Base-by-base conservation (phyloP, 1,140 invertebrate species). In the Araneus ventricosus region DNA sequence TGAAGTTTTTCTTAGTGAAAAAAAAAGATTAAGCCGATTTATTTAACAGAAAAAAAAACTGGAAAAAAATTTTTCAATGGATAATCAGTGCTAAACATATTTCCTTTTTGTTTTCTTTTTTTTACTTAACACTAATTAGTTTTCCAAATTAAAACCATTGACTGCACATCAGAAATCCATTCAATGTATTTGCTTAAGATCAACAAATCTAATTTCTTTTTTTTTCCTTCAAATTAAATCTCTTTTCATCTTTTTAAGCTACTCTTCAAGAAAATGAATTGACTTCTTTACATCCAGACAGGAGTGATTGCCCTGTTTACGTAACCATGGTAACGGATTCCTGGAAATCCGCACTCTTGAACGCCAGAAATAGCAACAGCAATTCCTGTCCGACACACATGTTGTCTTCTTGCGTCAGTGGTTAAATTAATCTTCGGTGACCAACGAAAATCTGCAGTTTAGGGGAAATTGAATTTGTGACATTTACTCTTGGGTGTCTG, bases 281-380 rank as follows among this genome's bases (percentile, higher is more conserved):
- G 17, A 75, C 30, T 34, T 75, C 70, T 20, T 75, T 37, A 75
- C 8, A 75, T 5, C 17, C 70, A 75, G 70, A 75, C 70, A 75
- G 70, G 70, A 75, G 70, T 75, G 27, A 75, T 75, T 75, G 70
- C 70, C 70, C 70, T 75, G 70, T 17, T 75, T 37, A 37, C 30
- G 70, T 75, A 34, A 37, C 70, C 20, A 75, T 75, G 70, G 1
- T 30, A 75, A 75, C 70, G 14, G 70, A 34, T 37, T 75, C 70
- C 30, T 20, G 8, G 27, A 4, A 75, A 75, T 75, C 34, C 37
- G 20, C 30, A 37, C 34, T 22, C 30, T 37, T 34, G 34, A 20
- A 6, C 4, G 17, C 70, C 20, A 75, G 17, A 37, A 75, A 75
- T 75, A 75, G 70, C 70, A 4, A 14, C 30, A 75, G 14, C 70